Base-by-base conservation (phyloP, 2,797 vertebrate genomes). In the Bucorvus abyssinicus region DNA sequence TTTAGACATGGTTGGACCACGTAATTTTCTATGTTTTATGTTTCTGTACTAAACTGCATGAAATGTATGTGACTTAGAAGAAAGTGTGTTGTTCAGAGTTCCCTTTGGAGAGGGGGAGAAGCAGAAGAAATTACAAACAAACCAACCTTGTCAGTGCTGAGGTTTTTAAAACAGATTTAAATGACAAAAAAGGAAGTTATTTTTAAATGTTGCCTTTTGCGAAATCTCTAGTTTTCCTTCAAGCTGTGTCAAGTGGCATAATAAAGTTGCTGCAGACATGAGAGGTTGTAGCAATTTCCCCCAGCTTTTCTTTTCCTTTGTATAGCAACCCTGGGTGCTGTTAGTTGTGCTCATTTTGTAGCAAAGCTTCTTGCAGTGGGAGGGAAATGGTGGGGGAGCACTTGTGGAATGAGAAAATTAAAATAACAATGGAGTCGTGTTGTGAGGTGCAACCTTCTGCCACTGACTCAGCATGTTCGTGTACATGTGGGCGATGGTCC, bases 181-280 rank as follows among this genome's bases (percentile, higher is more conserved):
- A 70, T 90, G 83, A 80, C 87, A 86, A 92, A 91, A 84, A 87
- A 59, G 2, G 2, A 82, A 57, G 56, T 67, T 96, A 88, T 96
- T 92, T 96, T 96, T 91, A 95, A 96, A 93, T 80, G n/a, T 90
- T 90, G 34, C 64, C 64, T 90, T 93, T 96, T 93, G 74, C 92
- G 84, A 94, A 93, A 93, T 74, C 90, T 91, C 80, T 68, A 68
- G 63, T 75, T 97, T 94, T 95, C 45, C 59, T 91, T 96, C 93
- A 93, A 89, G 86, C 95, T 97, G 80, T 93, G 90, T 94, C 94
- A 95, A 97, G 94, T 94, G 81, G 74, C 78, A 68, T 93, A 94
- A 95, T 96, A 95, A 96, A 93, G 95, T 97, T 96, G 78, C 93
- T 7, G 73, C 60, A 96, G 90, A 95, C 70, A 71, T 55, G 84